Evolutionary conservation across 2,113 vertebrate genomes (phyloP).

Genomic region (Nymphicus hollandicus): DNA sequence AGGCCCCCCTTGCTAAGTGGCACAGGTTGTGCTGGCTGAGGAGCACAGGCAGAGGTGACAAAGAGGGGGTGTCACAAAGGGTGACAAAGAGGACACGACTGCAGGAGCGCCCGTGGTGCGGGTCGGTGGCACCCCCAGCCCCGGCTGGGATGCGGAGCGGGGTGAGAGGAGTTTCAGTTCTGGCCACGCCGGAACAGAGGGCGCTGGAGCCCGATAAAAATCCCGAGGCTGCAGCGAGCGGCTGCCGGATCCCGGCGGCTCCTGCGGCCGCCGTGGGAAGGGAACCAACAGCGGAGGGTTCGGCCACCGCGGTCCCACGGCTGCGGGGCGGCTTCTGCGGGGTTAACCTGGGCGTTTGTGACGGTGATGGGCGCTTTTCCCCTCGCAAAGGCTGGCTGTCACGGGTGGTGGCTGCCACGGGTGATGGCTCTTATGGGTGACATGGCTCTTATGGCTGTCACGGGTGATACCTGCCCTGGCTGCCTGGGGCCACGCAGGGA

Average conservation of each 20-base stretch:
- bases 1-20: rapidly evolving
- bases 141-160: background rate
- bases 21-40: background rate
- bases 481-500: background rate
- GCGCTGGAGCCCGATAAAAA: slow-evolving; percentile 44
- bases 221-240: background rate
- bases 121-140: background rate
- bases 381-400: rapidly evolving
- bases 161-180: background rate
- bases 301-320: rapidly evolving
- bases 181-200: slow-evolving; percentile 43
- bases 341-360: rapidly evolving
- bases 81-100: background rate
- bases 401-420: rapidly evolving
- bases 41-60: background rate
- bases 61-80: too few relatives aligned
- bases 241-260: background rate
- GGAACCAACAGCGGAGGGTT: rapidly evolving
- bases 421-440: rapidly evolving
- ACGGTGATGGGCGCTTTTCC: rapidly evolving
- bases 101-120: background rate
- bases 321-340: background rate
- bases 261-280: background rate
- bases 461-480: rapidly evolving
- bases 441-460: too few relatives aligned